Conservation (phyloP, 2,888 invertebrate genomes). For the Epinotia nisella region DNA sequence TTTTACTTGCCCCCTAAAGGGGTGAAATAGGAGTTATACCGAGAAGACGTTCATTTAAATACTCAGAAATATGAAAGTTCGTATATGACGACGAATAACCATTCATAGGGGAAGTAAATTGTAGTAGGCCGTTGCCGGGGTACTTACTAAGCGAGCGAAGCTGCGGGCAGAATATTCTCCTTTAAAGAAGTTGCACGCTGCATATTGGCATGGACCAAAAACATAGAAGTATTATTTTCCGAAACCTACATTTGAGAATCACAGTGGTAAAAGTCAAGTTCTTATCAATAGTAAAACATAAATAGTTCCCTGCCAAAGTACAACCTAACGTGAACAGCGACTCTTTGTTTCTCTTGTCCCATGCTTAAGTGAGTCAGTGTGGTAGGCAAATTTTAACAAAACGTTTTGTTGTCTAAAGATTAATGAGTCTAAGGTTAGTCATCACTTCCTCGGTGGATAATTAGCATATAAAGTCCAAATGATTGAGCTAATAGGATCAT, state of each 20-base stretch:
- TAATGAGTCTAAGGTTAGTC: constrained; percentile 8
- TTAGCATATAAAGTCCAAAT: constrained; percentile 9
- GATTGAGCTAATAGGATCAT: constrained; percentile 1
- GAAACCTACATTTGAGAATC: background rate
- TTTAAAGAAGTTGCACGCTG: too few relatives aligned
- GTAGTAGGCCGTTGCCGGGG: too few relatives aligned
- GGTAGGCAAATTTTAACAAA: background rate
- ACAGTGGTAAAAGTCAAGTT: background rate
- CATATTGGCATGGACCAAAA: too few relatives aligned
- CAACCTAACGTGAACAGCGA: background rate
- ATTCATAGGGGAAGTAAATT: too few relatives aligned
- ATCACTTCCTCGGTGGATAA: constrained; percentile 14
- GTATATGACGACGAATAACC: too few relatives aligned
- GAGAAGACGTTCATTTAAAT: too few relatives aligned
- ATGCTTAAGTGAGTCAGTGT: constrained; percentile 11
- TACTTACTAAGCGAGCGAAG: too few relatives aligned
- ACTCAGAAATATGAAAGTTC: too few relatives aligned
- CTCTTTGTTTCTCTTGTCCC: background rate
- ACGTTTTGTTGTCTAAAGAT: constrained; percentile 4
- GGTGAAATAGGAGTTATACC: too few relatives aligned
- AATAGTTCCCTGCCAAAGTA: background rate
- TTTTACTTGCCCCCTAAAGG: too few relatives aligned
- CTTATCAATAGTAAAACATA: background rate
- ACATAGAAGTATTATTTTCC: too few relatives aligned
- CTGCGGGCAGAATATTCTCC: too few relatives aligned